Evolutionary conservation across 2,888 invertebrate species (phyloP).

Genomic region (Plusia festucae): DNA sequence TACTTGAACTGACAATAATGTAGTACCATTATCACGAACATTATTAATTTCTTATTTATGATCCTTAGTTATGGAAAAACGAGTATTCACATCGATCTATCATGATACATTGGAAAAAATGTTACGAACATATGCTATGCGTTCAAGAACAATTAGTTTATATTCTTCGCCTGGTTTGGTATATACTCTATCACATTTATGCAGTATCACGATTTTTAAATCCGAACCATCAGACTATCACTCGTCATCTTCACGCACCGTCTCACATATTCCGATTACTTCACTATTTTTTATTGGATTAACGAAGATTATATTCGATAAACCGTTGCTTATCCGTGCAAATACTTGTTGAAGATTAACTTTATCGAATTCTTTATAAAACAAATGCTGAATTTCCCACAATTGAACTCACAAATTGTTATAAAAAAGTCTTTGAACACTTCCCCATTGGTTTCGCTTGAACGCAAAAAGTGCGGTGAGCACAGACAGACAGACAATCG

Average conservation of each 20-base stretch:
- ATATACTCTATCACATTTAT: slow-evolving; percentile 39
- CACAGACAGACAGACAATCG: slow-evolving; percentile 59
- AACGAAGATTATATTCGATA: slow-evolving; percentile 25
- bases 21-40: neutral
- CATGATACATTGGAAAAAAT: slow-evolving; percentile 7
- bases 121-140: neutral
- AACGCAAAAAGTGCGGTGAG: slow-evolving; percentile 58
- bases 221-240: slow-evolving; percentile 45
- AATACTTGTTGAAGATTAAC: slow-evolving; percentile 28
- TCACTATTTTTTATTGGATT: slow-evolving; percentile 22
- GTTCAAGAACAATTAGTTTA: slow-evolving; percentile 16
- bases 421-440: slow-evolving; percentile 29
- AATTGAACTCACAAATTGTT: slow-evolving; percentile 24
- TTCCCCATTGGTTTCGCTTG: slow-evolving; percentile 44
- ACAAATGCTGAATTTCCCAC: slow-evolving; percentile 16
- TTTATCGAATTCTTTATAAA: slow-evolving; percentile 32
- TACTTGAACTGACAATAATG: slow-evolving; percentile 4
- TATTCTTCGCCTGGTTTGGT: slow-evolving; percentile 28
- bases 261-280: slow-evolving; percentile 34
- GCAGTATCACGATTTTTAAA: slow-evolving; percentile 50
- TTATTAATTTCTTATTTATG: slow-evolving; percentile 5
- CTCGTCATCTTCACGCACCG: slow-evolving; percentile 49
- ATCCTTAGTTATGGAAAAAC: neutral
- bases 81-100: slow-evolving; percentile 1
- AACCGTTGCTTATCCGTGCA: slow-evolving; percentile 10